Evolutionary conservation across 2,797 vertebrate species (phyloP), one percentile per base, ranked within the genome.

Genomic region (Tinamus major): DNA sequence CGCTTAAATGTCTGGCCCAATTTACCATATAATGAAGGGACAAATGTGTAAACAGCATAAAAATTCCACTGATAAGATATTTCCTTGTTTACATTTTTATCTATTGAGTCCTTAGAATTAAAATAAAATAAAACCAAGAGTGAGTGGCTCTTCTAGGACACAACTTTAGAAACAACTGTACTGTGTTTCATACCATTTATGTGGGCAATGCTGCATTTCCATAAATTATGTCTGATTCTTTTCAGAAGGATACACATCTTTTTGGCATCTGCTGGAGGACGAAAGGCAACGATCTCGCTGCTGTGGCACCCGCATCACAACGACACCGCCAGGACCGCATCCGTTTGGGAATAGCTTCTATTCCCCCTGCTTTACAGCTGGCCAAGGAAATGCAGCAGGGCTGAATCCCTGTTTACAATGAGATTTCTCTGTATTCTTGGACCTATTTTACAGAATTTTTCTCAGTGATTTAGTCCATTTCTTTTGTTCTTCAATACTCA

Each of bases 221-320:
- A 90, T 68, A 95, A 85, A 69, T 95, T 96, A 95, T 90, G 75
- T 87, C 55, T 59, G 59, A 75, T 44, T 90, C 56, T 93, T 93
- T 96, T 90, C 51, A 95, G 93, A 92, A 70, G 55, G 75, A 55
- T 87, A 53, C 13, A 27, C 63, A 89, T 93, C 84, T 31, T 75
- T 95, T 92, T 85, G 76, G 35, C 92, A 90, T 92, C 95, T 97
- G 85, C 92, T 89, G 90, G 74, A 65, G 82, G 75, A 81, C 91
- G 94, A 94, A 88, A 97, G 93, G 89, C 94, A 97, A 92, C 89
- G 33, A 95, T 93, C 93, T 95, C 79, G 85, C 96, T 96, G 92
- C 81, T 82, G 78, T 67, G 91, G 85, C 6, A 3, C 63, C 15
- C 84, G 87, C 88, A 96, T 94, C 92, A 93, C 79, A 96, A 79